A percentile compares a stretch with the other conserved stretches of the same genome.
phyloP scores from a whole-genome alignment of 2,888 invertebrate species.

The Chrysotoxum bicinctum region DNA sequence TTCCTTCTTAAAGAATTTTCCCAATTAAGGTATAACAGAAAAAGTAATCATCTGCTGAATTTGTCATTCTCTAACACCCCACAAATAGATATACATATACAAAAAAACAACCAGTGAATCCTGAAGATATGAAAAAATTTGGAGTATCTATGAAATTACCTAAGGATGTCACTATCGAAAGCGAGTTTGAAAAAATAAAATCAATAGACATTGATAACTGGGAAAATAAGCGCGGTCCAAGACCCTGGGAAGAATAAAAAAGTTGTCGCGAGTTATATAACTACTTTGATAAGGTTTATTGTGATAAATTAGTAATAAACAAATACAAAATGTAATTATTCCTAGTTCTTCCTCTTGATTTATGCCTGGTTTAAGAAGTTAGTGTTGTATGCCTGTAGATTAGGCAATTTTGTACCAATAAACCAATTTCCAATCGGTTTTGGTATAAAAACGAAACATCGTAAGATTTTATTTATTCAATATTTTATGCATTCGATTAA shows the following conservation, averaged over 20 bases:
- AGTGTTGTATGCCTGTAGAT: no score
- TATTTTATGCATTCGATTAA: no score
- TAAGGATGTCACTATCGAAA: constrained; percentile 88
- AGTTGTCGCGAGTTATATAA: not conserved
- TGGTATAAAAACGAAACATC: no score
- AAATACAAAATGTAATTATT: not conserved
- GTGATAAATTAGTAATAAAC: constrained; percentile 19
- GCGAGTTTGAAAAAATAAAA: constrained; percentile 88
- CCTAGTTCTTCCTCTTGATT: not conserved
- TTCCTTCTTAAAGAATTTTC: constrained; percentile 90
- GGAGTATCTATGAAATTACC: constrained; percentile 87
- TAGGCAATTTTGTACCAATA: no score
- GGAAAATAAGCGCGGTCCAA: constrained; percentile 92
- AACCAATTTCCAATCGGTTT: no score
- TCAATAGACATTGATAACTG: constrained; percentile 90
- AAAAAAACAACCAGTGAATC: constrained; percentile 83
- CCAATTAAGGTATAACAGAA: constrained; percentile 84
- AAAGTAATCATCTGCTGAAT: no score
- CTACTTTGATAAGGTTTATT: constrained; percentile 7
- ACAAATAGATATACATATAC: constrained; percentile 85
- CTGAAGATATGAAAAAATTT: constrained; percentile 86
- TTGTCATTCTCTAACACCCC: constrained; percentile 74
- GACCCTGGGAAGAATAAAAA: constrained; percentile 90
- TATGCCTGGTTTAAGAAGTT: no score
- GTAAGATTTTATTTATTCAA: no score